Base-by-base conservation (phyloP, 2,797 vertebrate genomes). In the Holocentrus rufus region DNA sequence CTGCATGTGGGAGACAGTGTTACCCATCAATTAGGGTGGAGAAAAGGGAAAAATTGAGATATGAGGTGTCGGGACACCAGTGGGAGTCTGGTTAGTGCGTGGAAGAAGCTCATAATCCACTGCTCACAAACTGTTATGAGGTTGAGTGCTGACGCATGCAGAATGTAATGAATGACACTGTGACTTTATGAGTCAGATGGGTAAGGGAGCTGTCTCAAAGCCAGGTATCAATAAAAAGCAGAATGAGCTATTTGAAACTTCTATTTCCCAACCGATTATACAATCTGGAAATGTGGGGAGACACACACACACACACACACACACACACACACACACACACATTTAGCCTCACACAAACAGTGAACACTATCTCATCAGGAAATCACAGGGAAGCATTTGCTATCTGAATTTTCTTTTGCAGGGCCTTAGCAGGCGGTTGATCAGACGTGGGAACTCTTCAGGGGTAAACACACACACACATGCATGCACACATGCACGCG, bases 91-190 rank as follows among this genome's bases (percentile, higher is more conserved):
- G 73, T 85, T 63, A 86, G 83, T 81, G 76, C 77, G 76, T 20
- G 39, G 84, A 83, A 81, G 82, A 87, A 90, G 85, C 89, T 88
- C 83, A 87, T 92, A 93, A 91, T 92, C 89, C 90, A 91, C 90
- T 89, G 87, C 85, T 89, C 80, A 88, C 89, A 89, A 90, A 90
- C 77, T 92, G 87, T 92, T 91, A 91, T 85, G 85, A 87, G 90
- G 80, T 78, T 69, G 80, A 83, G 82, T 88, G 89, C 88, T 89
- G 90, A 90, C 83, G 83, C 85, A 85, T 84, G 89, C 85, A 89
- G 82, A 79, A 10, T 15, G 30, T 46, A 34, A 52, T 31, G 46
- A 52, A 80, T 82, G 60, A 22, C 52, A 65, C 62, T 49, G 69
- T 20, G 82, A 61, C 76, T 91, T 92, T 90, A 90, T 82, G 86